Evolutionary conservation across 2,797 vertebrate genomes (phyloP), one percentile per base, ranked within the genome.

Genomic region (Acanthurus tractus): DNA sequence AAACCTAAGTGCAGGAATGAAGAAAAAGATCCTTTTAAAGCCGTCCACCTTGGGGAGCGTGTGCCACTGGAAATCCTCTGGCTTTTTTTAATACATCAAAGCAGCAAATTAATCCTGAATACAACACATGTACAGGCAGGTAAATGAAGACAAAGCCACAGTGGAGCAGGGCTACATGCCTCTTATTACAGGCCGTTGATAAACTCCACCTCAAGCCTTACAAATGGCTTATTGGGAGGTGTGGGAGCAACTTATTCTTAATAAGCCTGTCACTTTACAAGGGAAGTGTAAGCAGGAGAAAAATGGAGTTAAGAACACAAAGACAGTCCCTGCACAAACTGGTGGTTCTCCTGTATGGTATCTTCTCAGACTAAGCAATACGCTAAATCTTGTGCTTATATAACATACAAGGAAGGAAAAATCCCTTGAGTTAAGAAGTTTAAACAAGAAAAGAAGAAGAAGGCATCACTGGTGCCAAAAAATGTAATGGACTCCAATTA

Each of bases 1-100:
- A 94, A 95, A 91, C 87, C 87, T 93, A 95, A 95, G 94, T 95
- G 93, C 94, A 93, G 88, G 92, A 94, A 95, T 95, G 91, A 96
- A 94, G 93, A 94, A 94, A 94, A 95, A 94, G 89, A 90, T 93
- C 82, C 84, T 88, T 93, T 93, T 93, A 92, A 93, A 93, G 72
- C 69, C 22, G 0, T 87, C 87, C 87, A 91, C 92, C 92, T 93
- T 92, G 91, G 91, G 92, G 90, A 88, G 64, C 80, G 34, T 64
- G 86, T 64, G 86, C 84, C 89, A 92, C 88, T 88, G 88, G 84
- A 91, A 93, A 88, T 88, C 89, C 88, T 89, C 74, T 74, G 82
- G 84, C 85, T 93, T 91, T 93, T 93, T 93, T 94, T 93, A 94
- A 93, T 93, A 91, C 91, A 92, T 93, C 93, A 94, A 92, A 95